These are phyloP conservation scores for Neoscelio sp. DNA, from an alignment of 2,888 invertebrate species.

Conservation along the genomic window DNA sequence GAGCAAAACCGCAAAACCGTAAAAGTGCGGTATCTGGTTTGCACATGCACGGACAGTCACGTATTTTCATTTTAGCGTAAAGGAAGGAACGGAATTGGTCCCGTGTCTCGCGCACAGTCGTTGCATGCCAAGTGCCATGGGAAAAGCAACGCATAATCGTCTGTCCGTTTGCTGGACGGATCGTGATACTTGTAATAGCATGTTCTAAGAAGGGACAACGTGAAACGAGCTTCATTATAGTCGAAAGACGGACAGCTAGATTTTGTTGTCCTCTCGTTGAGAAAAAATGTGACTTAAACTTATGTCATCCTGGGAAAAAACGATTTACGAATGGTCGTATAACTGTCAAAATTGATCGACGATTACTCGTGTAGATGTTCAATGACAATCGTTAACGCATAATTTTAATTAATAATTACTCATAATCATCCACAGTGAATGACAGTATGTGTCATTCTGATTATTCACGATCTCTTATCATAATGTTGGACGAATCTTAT, in stretches of 20 bases:
- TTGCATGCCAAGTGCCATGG: constrained; percentile 73
- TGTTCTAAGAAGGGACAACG: constrained; percentile 43
- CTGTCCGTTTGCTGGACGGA: constrained; percentile 60
- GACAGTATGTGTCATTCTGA: too few relatives aligned
- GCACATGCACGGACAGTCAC: constrained; percentile 51
- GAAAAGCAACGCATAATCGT: constrained; percentile 70
- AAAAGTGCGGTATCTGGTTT: constrained; percentile 51
- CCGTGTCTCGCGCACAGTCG: constrained; percentile 68
- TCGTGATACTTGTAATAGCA: constrained; percentile 69
- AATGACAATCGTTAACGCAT: too few relatives aligned
- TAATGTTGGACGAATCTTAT: too few relatives aligned
- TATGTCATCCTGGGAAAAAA: too few relatives aligned
- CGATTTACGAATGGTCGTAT: too few relatives aligned
- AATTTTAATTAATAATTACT: too few relatives aligned
- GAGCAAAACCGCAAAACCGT: constrained; percentile 38
- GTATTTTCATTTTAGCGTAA: constrained; percentile 60
- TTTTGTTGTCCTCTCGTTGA: constrained; percentile 13
- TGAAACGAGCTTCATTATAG: constrained; percentile 44
- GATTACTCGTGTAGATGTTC: too few relatives aligned
- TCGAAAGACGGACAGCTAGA: constrained; percentile 32
- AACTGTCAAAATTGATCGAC: too few relatives aligned
- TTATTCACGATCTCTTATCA: too few relatives aligned
- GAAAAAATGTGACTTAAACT: too few relatives aligned
- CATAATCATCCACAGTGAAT: too few relatives aligned
- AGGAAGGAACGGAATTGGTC: constrained; percentile 34